These are phyloP conservation scores for Macaca fascicularis DNA, from an alignment of 2,113 vertebrate genomes.

Conservation along the genomic window DNA sequence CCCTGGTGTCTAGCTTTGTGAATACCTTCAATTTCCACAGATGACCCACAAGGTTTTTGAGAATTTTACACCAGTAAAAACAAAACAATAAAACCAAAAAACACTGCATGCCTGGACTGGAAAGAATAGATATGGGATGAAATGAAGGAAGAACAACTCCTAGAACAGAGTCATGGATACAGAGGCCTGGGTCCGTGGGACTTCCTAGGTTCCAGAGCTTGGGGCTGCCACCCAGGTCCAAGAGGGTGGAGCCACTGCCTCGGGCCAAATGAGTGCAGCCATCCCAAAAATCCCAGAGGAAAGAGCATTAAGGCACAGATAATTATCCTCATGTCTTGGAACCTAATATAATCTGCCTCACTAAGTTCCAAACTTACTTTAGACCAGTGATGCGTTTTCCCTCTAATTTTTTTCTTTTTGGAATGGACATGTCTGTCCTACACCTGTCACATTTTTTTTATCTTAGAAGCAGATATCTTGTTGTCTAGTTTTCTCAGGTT, in stretches of 20 bases:
- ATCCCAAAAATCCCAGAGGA: background rate
- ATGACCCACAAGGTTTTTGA: background rate
- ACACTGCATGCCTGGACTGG: background rate
- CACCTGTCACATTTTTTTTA: background rate
- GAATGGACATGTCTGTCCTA: background rate
- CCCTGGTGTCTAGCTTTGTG: background rate
- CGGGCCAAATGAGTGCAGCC: background rate
- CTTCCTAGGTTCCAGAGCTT: background rate
- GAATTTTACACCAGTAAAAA: background rate
- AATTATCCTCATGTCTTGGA: background rate
- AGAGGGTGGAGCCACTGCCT: background rate
- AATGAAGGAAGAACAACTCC: background rate
- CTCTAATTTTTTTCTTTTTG: background rate
- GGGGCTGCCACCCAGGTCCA: background rate
- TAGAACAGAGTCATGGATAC: background rate
- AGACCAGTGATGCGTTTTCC: background rate
- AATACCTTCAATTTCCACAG: background rate
- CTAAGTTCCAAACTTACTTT: background rate
- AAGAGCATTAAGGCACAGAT: background rate
- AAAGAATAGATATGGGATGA: background rate
- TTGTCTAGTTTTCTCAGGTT: background rate
- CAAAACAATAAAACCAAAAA: too few relatives aligned
- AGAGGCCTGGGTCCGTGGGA: background rate
- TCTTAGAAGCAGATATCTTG: background rate
- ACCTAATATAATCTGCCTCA: background rate